These are phyloP conservation scores for Rhopalosiphum maidis DNA, from an alignment of 1,140 invertebrate genomes.

Conservation along the genomic window DNA sequence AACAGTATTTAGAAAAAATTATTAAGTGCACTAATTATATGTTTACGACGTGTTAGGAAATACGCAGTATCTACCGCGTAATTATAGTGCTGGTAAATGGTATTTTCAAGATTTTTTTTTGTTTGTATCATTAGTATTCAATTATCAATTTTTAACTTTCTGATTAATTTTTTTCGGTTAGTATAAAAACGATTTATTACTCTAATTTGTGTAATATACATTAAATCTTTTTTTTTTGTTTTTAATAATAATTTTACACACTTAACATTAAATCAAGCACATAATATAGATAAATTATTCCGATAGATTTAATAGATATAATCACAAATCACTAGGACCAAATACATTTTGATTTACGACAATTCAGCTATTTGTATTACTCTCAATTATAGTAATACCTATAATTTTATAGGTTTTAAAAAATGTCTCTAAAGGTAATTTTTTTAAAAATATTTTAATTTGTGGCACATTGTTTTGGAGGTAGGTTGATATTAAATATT, in stretches of 20 bases:
- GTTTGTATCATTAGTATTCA: neutral
- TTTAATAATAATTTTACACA: neutral
- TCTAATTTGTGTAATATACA: neutral
- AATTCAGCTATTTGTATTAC: neutral
- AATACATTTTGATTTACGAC: neutral
- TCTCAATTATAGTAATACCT: neutral
- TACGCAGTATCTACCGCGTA: neutral
- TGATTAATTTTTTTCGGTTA: neutral
- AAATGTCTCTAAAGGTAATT: neutral
- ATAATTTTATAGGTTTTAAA: neutral
- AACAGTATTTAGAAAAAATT: neutral
- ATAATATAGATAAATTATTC: neutral
- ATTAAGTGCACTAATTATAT: neutral
- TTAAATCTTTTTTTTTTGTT: neutral
- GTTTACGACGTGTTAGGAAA: neutral
- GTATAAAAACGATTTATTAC: conserved; percentile 5
- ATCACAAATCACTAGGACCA: neutral
- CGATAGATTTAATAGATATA: neutral
- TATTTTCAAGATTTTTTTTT: neutral
- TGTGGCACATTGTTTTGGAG: neutral
- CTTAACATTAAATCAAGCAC: neutral
- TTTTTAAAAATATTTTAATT: neutral
- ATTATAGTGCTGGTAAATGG: conserved; percentile 15
- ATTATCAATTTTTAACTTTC: neutral
- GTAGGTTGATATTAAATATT: neutral